These are phyloP conservation scores for Phylloscopus trochilus DNA, from an alignment of 2,113 vertebrate genomes.

Conservation along the genomic window DNA sequence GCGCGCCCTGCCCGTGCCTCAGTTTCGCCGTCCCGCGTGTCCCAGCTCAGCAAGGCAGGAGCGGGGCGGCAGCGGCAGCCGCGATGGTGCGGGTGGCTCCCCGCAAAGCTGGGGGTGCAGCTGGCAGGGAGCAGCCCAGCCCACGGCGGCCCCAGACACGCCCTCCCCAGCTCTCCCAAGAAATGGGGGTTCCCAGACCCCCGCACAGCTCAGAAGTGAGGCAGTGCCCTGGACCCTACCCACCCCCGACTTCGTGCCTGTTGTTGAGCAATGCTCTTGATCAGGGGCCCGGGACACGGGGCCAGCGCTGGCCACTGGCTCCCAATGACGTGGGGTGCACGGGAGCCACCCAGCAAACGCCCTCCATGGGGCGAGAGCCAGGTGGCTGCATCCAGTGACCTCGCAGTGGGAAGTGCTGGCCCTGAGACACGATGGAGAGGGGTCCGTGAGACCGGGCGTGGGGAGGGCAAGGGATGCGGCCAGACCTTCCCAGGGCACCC, in stretches of 20 bases:
- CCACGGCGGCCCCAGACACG: not conserved
- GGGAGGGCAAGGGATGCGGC: not conserved
- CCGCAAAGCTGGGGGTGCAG: not conserved
- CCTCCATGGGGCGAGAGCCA: not conserved
- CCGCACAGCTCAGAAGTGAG: not conserved
- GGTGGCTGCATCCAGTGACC: not conserved
- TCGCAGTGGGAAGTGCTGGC: not conserved
- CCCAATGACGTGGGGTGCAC: not conserved
- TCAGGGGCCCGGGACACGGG: not conserved
- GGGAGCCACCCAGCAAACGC: constrained; percentile 23
- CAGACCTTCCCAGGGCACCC: not conserved
- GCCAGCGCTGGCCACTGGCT: not conserved
- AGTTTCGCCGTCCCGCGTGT: not conserved
- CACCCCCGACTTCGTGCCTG: rapidly evolving
- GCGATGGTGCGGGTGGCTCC: rapidly evolving
- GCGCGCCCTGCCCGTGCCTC: not conserved
- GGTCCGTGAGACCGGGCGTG: rapidly evolving
- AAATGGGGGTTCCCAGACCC: not conserved
- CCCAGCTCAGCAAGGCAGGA: not conserved
- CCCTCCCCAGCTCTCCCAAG: not conserved
- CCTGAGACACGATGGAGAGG: rapidly evolving
- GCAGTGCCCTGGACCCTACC: not conserved
- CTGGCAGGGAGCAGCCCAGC: not conserved
- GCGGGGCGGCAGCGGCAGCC: not conserved
- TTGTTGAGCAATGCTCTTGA: constrained; percentile 33